A percentile compares a stretch with the other conserved stretches of the same genome.
Conservation (phyloP, 2,888 invertebrate species). For the Euclidia mi region DNA sequence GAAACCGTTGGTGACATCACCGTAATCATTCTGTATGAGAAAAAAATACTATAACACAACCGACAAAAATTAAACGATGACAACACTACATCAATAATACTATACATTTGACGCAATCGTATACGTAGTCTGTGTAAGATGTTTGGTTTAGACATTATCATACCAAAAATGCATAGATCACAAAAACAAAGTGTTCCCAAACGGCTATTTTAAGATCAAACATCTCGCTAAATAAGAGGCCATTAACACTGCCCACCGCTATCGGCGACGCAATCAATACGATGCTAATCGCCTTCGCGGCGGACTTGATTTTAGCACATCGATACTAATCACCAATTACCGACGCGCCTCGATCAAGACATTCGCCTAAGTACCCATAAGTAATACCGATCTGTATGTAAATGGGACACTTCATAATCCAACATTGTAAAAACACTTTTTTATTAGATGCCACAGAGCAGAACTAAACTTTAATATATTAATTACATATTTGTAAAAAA, state of each 20-base stretch:
- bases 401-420: neutral
- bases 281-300: conserved; percentile 77
- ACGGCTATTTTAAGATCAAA: conserved; percentile 80
- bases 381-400: conserved; percentile 18
- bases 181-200: conserved; percentile 82
- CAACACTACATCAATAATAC: conserved; percentile 74
- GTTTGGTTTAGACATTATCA: conserved; percentile 76
- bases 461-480: no score
- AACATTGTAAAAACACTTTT: no score
- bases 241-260: conserved; percentile 81
- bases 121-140: conserved; percentile 62
- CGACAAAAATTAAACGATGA: conserved; percentile 79
- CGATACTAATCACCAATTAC: conserved; percentile 83
- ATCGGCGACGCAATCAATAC: conserved; percentile 76
- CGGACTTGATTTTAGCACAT: conserved; percentile 83
- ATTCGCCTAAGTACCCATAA: conserved; percentile 55
- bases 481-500: conserved; percentile 10
- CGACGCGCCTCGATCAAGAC: conserved; percentile 69
- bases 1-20: conserved; percentile 83
- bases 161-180: conserved; percentile 79
- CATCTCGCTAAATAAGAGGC: conserved; percentile 75
- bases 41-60: conserved; percentile 76
- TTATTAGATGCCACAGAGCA: no score
- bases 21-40: conserved; percentile 72
- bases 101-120: conserved; percentile 78